phyloP scores from a whole-genome alignment of 2,888 invertebrate species.

The Halictus quadricinctus region DNA sequence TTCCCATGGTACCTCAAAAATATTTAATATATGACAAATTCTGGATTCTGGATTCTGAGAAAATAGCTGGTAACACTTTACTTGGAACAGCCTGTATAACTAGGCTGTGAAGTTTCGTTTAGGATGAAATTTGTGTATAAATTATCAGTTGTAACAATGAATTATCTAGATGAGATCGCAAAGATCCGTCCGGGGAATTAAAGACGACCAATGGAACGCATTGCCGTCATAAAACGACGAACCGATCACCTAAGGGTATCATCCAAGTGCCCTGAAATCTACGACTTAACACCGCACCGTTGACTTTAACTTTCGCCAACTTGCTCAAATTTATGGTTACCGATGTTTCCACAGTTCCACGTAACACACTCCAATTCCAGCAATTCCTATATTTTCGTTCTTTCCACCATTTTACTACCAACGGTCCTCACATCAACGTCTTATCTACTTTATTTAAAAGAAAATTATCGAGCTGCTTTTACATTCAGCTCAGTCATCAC shows the following conservation, averaged over 20 bases:
- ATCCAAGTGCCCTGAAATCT: neutral
- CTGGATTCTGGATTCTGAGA: no score
- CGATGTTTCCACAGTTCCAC: neutral
- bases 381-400: neutral
- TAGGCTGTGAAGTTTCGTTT: neutral
- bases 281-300: neutral
- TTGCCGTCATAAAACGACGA: neutral
- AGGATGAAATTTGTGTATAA: neutral
- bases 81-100: neutral
- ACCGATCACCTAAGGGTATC: conserved; percentile 6
- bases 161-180: neutral
- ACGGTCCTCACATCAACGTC: neutral
- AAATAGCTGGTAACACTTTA: no score
- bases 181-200: neutral
- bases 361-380: neutral
- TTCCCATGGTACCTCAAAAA: no score
- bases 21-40: no score
- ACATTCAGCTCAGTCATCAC: no score
- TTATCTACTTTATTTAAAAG: neutral
- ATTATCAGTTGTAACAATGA: neutral
- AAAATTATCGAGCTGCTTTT: no score
- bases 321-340: neutral
- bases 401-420: neutral
- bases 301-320: conserved; percentile 9
- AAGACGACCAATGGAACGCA: neutral